Percentiles rank a stretch among this genome's conserved stretches.
Conservation (phyloP, 2,797 vertebrate genomes). For the Choloepus didactylus region DNA sequence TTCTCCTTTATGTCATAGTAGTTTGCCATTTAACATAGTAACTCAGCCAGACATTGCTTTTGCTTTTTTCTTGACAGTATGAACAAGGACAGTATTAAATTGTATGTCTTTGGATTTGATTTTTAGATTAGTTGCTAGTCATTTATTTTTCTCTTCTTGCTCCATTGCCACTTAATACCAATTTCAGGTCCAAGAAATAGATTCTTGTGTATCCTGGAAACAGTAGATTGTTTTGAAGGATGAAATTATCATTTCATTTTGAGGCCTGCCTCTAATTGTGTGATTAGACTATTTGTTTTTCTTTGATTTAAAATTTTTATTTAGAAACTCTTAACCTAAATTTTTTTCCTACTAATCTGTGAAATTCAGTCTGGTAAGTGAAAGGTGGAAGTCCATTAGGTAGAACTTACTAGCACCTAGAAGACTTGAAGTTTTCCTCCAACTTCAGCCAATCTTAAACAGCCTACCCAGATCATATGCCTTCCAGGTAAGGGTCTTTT, state of each 20-base stretch:
- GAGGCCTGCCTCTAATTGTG: slow-evolving; percentile 32
- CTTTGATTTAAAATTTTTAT: slow-evolving; percentile 65
- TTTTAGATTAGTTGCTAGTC: slow-evolving; percentile 70
- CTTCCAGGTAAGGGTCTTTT: slow-evolving; percentile 60
- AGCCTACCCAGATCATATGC: not conserved
- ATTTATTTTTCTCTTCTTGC: slow-evolving; percentile 69
- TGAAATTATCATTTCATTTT: slow-evolving; percentile 50
- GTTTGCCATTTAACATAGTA: slow-evolving; percentile 65
- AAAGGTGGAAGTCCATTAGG: slow-evolving; percentile 30
- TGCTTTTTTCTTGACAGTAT: slow-evolving; percentile 58
- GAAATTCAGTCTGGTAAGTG: slow-evolving; percentile 58
- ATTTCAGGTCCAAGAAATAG: slow-evolving; percentile 68
- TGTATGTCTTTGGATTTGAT: slow-evolving; percentile 69
- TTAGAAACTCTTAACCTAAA: slow-evolving; percentile 59
- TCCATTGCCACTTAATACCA: slow-evolving; percentile 52
- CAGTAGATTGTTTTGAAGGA: slow-evolving; percentile 38
- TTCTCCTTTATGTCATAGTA: slow-evolving; percentile 71
- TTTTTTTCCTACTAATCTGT: slow-evolving; percentile 49
- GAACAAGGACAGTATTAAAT: slow-evolving; percentile 57
- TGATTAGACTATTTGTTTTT: slow-evolving; percentile 69
- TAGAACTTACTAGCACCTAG: slow-evolving; percentile 51
- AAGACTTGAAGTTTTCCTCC: slow-evolving; percentile 67
- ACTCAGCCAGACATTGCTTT: slow-evolving; percentile 56
- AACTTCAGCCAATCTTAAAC: slow-evolving; percentile 33
- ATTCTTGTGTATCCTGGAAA: slow-evolving; percentile 70